Evolutionary conservation across 2,888 invertebrate genomes (phyloP).

Genomic region (Aphodius granarius): DNA sequence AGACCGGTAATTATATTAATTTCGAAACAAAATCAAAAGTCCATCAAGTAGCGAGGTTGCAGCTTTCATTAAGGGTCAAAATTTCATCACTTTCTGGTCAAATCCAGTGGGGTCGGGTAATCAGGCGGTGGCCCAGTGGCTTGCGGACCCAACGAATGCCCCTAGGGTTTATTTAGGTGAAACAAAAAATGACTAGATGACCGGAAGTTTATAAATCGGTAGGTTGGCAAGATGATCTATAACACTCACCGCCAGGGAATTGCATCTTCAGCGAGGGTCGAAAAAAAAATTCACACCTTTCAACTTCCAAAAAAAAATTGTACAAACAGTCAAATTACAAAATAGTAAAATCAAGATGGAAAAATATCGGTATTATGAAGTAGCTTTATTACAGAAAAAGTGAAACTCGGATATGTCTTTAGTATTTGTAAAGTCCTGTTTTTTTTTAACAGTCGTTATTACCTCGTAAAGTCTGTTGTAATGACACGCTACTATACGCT

Average conservation of each 20-base stretch:
- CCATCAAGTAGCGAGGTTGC: slow-evolving; percentile 26
- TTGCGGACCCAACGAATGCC: background rate
- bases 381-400: background rate
- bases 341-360: too few species aligned
- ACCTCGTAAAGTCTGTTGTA: background rate
- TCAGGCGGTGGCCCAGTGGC: background rate
- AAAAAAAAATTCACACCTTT: background rate
- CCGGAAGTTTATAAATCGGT: slow-evolving; percentile 20
- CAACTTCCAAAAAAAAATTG: too few species aligned
- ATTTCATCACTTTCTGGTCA: slow-evolving; percentile 30
- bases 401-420: background rate
- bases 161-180: background rate
- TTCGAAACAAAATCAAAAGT: slow-evolving; percentile 27
- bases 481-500: background rate
- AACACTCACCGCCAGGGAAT: background rate
- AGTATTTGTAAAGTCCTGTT: background rate
- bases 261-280: background rate
- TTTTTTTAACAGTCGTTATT: background rate
- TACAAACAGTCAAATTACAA: too few species aligned
- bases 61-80: slow-evolving; percentile 30
- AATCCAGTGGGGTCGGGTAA: slow-evolving; percentile 15
- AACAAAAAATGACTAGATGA: slow-evolving; percentile 11
- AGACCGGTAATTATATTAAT: slow-evolving; percentile 22
- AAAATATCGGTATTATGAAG: too few species aligned
- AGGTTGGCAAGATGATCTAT: background rate